Base-by-base conservation (phyloP, 2,888 invertebrate species). In the Netelia fuscicornis region DNA sequence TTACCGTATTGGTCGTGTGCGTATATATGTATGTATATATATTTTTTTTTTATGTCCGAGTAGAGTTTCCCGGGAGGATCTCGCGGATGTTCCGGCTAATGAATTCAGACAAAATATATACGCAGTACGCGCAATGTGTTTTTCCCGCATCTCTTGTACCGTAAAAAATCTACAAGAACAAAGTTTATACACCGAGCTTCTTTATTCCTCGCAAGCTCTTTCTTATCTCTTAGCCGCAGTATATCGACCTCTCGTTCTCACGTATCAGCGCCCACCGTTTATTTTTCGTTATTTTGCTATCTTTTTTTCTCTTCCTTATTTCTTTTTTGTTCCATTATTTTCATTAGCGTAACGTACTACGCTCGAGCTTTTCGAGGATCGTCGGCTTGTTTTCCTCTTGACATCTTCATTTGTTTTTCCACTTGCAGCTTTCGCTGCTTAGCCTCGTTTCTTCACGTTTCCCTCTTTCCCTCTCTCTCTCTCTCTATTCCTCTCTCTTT, bases 401-500 rank as follows among this genome's bases (percentile, higher is more conserved):
- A 81, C 75, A 79, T 68, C 67, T 80, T 82, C 83, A 76, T 85
- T 83, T 86, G 72, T 79, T 81, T 83, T 77, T 83, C 60, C 70
- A 37, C 74, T 74, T 81, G 42, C 64, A 48, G 17, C 64, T n/a
- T 78, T 62, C 56, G 44, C 62, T 58, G 52, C 44, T 67, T 60
- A 70, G 60, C 56, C 62, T 65, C 65, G 62, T 75, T 83, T 62
- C 64, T 9, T 10, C 48, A 37, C 37, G 37, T 13, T 13, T 30
- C 62, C 75, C 81, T 85, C 82, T 85, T 81, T 80, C 80, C 70
- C 65, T 84, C 76, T 70, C 76, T 71, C 81, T 37, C 37, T 37
- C 37, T 5, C 48, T 13, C 48, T 30, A 58, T 78, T 78, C 83
- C 80, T 86, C 83, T 82, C 80, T 30, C 74, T 37, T 6, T 37